Evolutionary conservation across 2,888 invertebrate genomes (phyloP).

Genomic region (Leptura quadrifasciata): DNA sequence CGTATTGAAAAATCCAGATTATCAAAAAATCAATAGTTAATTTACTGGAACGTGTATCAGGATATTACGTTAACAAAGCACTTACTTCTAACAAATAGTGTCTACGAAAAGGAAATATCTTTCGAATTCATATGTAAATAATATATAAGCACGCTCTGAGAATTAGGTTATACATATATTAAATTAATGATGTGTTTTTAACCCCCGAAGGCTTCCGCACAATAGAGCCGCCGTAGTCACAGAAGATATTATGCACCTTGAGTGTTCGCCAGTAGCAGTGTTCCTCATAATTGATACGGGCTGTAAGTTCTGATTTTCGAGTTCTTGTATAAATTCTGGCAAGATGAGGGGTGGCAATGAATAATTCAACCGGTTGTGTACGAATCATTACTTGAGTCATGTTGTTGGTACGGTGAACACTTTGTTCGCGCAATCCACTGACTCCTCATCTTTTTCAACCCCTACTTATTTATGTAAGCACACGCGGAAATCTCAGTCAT

Average conservation of each 20-base stretch:
- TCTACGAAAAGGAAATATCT: conserved; percentile 40
- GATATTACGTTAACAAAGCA: neutral
- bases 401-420: conserved; percentile 72
- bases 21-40: neutral
- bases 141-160: conserved; percentile 59
- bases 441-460: conserved; percentile 53
- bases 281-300: conserved; percentile 53
- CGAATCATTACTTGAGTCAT: conserved; percentile 73
- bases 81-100: neutral
- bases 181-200: conserved; percentile 62
- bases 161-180: conserved; percentile 58
- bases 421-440: conserved; percentile 65
- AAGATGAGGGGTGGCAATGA: conserved; percentile 66
- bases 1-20: too few species aligned
- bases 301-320: conserved; percentile 57
- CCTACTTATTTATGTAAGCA: conserved; percentile 70
- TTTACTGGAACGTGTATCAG: neutral
- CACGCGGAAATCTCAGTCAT: conserved; percentile 68
- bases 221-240: conserved; percentile 53
- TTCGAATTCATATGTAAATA: conserved; percentile 64
- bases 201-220: conserved; percentile 54
- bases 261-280: conserved; percentile 47
- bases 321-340: conserved; percentile 59
- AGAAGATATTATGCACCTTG: conserved; percentile 56
- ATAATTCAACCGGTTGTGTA: conserved; percentile 72